Evolutionary conservation across 2,797 vertebrate species (phyloP).

Genomic region (Cynopterus sphinx): DNA sequence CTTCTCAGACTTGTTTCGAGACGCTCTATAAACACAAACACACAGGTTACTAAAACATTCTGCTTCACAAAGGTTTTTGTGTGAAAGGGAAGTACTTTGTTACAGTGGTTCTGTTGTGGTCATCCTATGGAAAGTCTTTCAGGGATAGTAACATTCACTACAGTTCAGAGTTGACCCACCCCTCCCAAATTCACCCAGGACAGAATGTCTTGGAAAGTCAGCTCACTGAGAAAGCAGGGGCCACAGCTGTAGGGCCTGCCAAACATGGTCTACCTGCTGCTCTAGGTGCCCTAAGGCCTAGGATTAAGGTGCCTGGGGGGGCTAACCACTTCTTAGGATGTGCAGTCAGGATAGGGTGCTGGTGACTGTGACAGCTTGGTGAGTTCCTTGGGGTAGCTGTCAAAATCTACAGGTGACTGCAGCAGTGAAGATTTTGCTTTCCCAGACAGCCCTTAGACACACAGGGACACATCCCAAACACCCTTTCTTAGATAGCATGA

Average conservation of each 20-base stretch:
- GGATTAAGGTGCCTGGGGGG: background rate
- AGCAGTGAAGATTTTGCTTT: background rate
- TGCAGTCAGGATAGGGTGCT: background rate
- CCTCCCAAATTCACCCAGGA: background rate
- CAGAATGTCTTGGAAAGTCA: background rate
- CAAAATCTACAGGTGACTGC: background rate
- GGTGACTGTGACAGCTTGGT: background rate
- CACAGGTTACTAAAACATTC: background rate
- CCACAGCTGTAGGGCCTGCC: no score
- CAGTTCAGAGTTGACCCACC: background rate
- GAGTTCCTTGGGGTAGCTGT: background rate
- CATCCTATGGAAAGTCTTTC: background rate
- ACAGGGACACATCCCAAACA: background rate
- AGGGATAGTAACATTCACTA: background rate
- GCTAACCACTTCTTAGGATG: background rate
- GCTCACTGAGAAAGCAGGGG: background rate
- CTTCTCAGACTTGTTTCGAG: slow-evolving; percentile 91
- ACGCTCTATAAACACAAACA: slow-evolving; percentile 84
- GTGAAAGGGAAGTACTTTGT: background rate
- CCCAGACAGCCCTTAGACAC: background rate
- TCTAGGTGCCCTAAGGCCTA: background rate
- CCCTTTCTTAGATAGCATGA: background rate
- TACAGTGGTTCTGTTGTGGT: background rate
- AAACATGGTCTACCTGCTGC: background rate
- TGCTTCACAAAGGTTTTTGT: background rate